phyloP scores from a whole-genome alignment of 2,113 vertebrate genomes.

The Neopipo cinnamomea region DNA sequence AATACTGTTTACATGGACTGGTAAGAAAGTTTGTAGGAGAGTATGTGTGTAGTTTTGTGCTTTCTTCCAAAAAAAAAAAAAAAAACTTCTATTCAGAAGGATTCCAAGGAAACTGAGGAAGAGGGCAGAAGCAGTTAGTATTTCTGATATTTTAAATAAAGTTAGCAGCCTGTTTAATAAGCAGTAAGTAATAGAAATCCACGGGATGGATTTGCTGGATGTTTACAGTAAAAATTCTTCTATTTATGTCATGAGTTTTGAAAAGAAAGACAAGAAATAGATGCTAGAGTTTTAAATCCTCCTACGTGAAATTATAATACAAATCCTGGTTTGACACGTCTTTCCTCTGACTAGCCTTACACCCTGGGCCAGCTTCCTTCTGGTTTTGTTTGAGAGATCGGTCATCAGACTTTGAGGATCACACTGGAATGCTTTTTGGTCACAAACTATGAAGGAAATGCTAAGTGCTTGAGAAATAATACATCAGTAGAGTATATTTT shows the following conservation, averaged over 20 bases:
- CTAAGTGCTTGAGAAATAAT: neutral
- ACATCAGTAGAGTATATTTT: neutral
- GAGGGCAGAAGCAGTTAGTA: neutral
- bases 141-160: neutral
- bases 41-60: rapidly evolving
- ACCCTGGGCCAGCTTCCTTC: neutral
- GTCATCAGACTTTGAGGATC: neutral
- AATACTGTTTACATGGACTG: neutral
- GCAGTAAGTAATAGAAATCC: neutral
- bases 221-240: neutral
- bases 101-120: neutral
- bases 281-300: neutral
- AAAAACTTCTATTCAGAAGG: neutral
- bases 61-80: neutral
- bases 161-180: neutral
- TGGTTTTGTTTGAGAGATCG: neutral
- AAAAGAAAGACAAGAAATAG: neutral
- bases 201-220: neutral
- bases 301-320: neutral
- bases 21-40: neutral
- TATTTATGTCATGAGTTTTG: neutral
- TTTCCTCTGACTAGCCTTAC: neutral
- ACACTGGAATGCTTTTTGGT: neutral
- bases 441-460: neutral
- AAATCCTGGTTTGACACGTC: neutral